A percentile compares a stretch with the other conserved stretches of the same genome.
phyloP scores from a whole-genome alignment of 2,113 vertebrate species.

The Catharus minimus region DNA sequence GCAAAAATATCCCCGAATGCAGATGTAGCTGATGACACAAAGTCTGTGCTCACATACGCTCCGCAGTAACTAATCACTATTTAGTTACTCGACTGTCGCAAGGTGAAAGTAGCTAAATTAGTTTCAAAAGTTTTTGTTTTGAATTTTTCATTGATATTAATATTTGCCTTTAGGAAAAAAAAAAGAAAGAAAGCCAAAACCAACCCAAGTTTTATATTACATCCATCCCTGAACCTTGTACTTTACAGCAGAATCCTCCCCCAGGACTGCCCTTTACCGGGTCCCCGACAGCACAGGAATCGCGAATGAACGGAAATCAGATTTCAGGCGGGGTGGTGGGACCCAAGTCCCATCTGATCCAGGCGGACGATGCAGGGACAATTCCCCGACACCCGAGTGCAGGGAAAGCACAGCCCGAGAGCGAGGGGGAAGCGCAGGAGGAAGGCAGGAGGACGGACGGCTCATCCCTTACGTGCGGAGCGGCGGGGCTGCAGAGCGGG shows the following conservation, averaged over 20 bases:
- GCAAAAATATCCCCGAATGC: accelerated
- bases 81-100: no score
- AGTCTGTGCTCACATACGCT: accelerated
- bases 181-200: no score
- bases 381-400: accelerated
- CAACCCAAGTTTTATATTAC: no score
- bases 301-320: accelerated
- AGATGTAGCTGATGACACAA: accelerated
- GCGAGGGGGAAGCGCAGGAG: not conserved
- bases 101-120: not conserved
- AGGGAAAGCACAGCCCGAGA: not conserved
- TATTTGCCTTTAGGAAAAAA: accelerated
- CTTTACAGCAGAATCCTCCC: not conserved
- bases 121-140: not conserved
- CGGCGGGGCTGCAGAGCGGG: not conserved
- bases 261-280: no score
- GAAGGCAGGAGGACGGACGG: not conserved
- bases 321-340: not conserved
- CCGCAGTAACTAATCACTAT: accelerated
- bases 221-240: not conserved
- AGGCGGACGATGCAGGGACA: not conserved
- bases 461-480: slow-evolving; percentile 34
- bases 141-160: not conserved
- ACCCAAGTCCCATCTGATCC: not conserved
- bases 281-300: not conserved